Base-by-base conservation (phyloP, 1,140 invertebrate species). In the Ceratosolen fusciceps region DNA sequence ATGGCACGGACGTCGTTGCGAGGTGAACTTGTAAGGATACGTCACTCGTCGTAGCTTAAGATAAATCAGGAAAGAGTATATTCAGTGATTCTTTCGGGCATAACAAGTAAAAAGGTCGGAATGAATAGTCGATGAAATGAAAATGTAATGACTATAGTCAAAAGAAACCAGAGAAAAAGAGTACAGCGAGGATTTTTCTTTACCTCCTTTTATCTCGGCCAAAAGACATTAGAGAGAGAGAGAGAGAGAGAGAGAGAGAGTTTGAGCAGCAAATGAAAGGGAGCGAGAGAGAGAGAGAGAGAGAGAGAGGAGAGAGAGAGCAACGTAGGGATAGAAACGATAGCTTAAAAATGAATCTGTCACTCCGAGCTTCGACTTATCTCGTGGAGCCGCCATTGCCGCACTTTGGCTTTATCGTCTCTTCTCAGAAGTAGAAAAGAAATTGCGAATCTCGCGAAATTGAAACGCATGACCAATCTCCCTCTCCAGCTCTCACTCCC, bases 281-380 rank as follows among this genome's bases (percentile, higher is more conserved):
- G 37, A 39, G 24, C 7, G 68, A 65, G 29, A 31, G 34, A 54
- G 52, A 26, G 54, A 60, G 12, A 60, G 58, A 60, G 5, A 2
- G 10, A 14, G 29, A 16, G 26, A 31, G 14, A 16, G 58, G 29
- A 31, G 12, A 60, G 24, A 60, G n/a, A 34, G 14, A 31, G 19
- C n/a, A 26, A 21, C 62, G 34, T 19, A 26, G n/a, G 39, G 58
- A 60, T n/a, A 24, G 0, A 52, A 49, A 19, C 58, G 72, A 79
- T 56, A 68, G 56, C 78, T 81, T 71, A 83, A 86, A 87, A 87
- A 87, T 85, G 86, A 88, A 85, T 85, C 84, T 86, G 87, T 88
- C 87, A 86, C 85, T 86, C 84, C 80, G 79, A 77, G 70, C 82
- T 74, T 68, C 74, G 82, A 81, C 80, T 82, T 85, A 87, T 85